phyloP scores from a whole-genome alignment of 92 coral and sea anemone species.

The Phenganax marumi region DNA sequence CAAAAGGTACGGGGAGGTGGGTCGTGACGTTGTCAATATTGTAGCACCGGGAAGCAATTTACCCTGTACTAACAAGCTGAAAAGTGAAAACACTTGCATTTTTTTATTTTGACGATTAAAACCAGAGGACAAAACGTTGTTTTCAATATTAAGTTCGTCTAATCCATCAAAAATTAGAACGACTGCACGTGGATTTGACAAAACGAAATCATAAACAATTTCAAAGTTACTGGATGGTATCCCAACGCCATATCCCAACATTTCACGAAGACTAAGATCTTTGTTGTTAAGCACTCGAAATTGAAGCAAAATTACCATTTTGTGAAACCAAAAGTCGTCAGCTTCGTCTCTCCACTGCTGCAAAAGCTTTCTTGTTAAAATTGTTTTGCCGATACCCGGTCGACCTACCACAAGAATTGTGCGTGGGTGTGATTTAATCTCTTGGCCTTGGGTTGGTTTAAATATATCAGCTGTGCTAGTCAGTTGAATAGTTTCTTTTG shows the following conservation, averaged over 20 bases:
- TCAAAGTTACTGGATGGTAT: neutral
- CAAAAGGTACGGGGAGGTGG: constrained; percentile 5
- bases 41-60: too few relatives aligned
- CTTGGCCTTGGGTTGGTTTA: neutral
- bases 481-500: too few relatives aligned
- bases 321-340: neutral
- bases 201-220: constrained; percentile 16
- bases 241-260: neutral
- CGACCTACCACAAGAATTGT: too few relatives aligned
- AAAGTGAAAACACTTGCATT: constrained; percentile 2
- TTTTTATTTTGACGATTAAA: neutral
- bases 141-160: constrained; percentile 17
- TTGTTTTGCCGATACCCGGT: too few relatives aligned
- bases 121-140: neutral
- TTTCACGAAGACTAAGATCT: too few relatives aligned
- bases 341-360: constrained; percentile 28
- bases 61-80: neutral
- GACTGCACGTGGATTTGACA: constrained; percentile 18
- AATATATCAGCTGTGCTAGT: neutral
- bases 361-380: constrained; percentile 17
- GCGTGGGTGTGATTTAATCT: neutral
- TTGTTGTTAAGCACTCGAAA: too few relatives aligned
- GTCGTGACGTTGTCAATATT: constrained; percentile 30
- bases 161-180: constrained; percentile 49
- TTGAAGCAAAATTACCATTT: too few relatives aligned